phyloP scores from a whole-genome alignment of 2,113 vertebrate genomes.

The Microcebus tavaratra region DNA sequence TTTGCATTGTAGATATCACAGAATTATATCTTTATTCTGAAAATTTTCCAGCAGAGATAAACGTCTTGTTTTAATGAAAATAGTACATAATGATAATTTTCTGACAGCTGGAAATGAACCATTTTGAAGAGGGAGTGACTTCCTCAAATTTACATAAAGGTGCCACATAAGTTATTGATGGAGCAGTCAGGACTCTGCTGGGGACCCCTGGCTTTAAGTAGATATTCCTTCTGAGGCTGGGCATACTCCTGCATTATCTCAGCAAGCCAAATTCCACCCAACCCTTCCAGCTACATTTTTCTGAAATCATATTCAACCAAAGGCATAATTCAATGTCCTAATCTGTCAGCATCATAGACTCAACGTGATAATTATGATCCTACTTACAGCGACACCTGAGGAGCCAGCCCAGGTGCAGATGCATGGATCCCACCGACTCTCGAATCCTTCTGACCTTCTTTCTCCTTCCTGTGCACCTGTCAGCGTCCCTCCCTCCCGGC shows the following conservation, averaged over 20 bases:
- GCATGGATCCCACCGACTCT: background rate
- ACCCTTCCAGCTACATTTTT: background rate
- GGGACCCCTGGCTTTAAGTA: background rate
- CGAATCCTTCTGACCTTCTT: background rate
- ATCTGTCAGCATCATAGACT: background rate
- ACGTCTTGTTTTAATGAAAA: constrained; percentile 10
- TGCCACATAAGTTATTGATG: background rate
- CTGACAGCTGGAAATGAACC: background rate
- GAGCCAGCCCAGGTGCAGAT: background rate
- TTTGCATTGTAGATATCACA: background rate
- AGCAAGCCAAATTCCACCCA: background rate
- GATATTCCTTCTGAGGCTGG: background rate
- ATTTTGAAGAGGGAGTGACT: background rate
- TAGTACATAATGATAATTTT: background rate
- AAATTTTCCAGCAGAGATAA: background rate
- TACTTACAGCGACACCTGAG: background rate
- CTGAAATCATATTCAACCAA: background rate
- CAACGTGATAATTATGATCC: background rate
- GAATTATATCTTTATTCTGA: background rate
- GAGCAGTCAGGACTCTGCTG: background rate
- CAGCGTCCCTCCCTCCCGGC: background rate
- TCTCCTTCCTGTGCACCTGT: background rate
- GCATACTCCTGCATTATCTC: background rate
- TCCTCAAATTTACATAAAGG: background rate
- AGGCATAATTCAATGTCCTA: background rate